These are phyloP conservation scores for Leucophora obtusa DNA, from an alignment of 2,888 invertebrate species.

Conservation along the genomic window DNA sequence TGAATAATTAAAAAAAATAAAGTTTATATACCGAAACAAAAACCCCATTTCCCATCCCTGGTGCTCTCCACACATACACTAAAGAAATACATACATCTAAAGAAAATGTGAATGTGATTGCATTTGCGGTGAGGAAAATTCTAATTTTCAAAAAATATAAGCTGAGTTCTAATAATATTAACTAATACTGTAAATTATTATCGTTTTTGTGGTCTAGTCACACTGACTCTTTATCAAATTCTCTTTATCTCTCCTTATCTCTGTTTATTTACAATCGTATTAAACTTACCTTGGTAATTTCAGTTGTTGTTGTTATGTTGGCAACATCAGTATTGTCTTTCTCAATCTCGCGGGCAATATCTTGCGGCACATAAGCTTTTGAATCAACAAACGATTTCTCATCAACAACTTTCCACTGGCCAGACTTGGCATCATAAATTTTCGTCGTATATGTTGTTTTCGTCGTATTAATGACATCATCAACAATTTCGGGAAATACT, in stretches of 20 bases:
- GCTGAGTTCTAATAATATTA: too few species aligned
- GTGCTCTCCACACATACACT: too few species aligned
- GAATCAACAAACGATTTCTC: conserved; percentile 78
- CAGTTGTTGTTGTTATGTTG: conserved; percentile 79
- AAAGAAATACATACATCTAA: too few species aligned
- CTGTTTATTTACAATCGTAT: conserved; percentile 1
- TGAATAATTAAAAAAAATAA: too few species aligned
- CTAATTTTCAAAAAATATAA: too few species aligned
- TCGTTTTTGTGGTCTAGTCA: background rate
- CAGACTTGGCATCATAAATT: conserved; percentile 78
- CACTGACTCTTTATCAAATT: background rate
- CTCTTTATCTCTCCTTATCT: background rate
- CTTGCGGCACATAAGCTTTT: conserved; percentile 77
- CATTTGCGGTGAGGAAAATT: too few species aligned
- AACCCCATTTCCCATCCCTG: too few species aligned
- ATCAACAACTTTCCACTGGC: conserved; percentile 78
- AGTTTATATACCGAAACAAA: too few species aligned
- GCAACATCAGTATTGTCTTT: conserved; percentile 79
- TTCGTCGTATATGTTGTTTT: conserved; percentile 79
- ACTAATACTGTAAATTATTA: background rate
- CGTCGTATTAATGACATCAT: conserved; percentile 79
- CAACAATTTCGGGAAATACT: conserved; percentile 78
- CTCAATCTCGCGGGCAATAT: conserved; percentile 79
- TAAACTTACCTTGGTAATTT: conserved; percentile 78
- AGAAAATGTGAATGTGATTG: too few species aligned